Evolutionary conservation across 2,113 vertebrate genomes (phyloP), one percentile per base, ranked within the genome.

Genomic region (Cariama cristata): DNA sequence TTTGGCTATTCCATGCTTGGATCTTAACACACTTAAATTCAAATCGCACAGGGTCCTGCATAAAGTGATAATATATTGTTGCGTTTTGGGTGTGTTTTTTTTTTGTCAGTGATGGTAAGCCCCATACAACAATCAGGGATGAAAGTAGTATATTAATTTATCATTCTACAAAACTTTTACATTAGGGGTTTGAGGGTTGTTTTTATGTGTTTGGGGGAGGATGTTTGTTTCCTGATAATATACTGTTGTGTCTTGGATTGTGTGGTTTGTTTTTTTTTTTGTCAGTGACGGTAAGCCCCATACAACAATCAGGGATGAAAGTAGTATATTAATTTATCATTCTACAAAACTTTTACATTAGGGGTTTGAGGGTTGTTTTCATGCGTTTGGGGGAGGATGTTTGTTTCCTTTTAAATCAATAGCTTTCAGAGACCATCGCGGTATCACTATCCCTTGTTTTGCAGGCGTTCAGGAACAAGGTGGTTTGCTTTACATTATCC

Each of bases 351-450:
- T 8, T 47, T 6, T 49, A 12, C 40, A 8, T 3, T 9, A 14
- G 35, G 28, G 19, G 8, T 22, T 24, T 40, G 50, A 32, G 45
- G 76, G 8, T 2, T 24, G 10, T 7, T 53, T 52, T 79, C n/a
- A 27, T 23, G 26, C 0, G 0, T 45, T 32, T 56, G 20, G 13
- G 67, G 47, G 4, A 52, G 55, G 85, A 53, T 15, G 4, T 32
- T 67, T 59, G n/a, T 5, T 77, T 45, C 50, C 28, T 84, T 28
- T 8, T 6, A 14, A 23, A 63, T 21, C 80, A 1, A 12, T 21
- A 24, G 40, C 59, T 74, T 33, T 53, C 27, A 11, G 14, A 21
- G 35, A 22, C 22, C n/a, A 6, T 5, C 0, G 1, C 0, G 4
- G 28, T 27, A 15, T 22, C 22, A 0, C 68, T 18, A 12, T 9